Conservation (phyloP, 2,888 invertebrate species). For the Harpalus rufipes region DNA sequence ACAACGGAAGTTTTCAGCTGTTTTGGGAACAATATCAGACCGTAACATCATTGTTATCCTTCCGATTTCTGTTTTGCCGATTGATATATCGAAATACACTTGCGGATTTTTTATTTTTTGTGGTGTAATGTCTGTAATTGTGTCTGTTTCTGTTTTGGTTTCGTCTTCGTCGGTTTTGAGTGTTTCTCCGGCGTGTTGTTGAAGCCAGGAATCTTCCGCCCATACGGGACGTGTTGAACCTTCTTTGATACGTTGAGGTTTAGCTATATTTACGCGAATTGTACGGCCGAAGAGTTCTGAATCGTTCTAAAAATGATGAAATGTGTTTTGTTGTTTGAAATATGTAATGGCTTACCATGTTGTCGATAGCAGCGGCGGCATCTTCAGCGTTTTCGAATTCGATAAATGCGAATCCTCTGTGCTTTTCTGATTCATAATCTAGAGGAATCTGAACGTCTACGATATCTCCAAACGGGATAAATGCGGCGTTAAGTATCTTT, state of each 20-base stretch:
- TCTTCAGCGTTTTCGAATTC: conserved; percentile 99
- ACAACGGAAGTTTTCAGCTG: conserved; percentile 95
- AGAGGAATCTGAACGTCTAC: conserved; percentile 98
- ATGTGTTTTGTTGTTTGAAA: no score
- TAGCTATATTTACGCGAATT: conserved; percentile 96
- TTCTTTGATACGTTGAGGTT: conserved; percentile 97
- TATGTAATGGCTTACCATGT: conserved; percentile 86
- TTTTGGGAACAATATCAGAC: conserved; percentile 95
- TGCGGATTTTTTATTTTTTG: conserved; percentile 87
- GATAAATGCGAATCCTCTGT: conserved; percentile 98
- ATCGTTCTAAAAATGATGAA: conserved; percentile 86
- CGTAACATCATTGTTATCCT: conserved; percentile 94
- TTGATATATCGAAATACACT: conserved; percentile 96
- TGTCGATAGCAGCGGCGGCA: conserved; percentile 99
- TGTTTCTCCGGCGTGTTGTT: conserved; percentile 97
- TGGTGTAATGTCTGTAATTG: conserved; percentile 69
- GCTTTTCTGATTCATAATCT: conserved; percentile 98
- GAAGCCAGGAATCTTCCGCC: conserved; percentile 99
- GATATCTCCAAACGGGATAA: conserved; percentile 98
- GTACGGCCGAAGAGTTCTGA: conserved; percentile 98
- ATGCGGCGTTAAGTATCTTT: conserved; percentile 96
- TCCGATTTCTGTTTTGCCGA: conserved; percentile 93
- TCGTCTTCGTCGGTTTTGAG: conserved; percentile 77
- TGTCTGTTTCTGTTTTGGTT: conserved; percentile 74
- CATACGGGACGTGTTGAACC: conserved; percentile 97